Base-by-base conservation (phyloP, 2,888 invertebrate species). In the Idaea aversata region DNA sequence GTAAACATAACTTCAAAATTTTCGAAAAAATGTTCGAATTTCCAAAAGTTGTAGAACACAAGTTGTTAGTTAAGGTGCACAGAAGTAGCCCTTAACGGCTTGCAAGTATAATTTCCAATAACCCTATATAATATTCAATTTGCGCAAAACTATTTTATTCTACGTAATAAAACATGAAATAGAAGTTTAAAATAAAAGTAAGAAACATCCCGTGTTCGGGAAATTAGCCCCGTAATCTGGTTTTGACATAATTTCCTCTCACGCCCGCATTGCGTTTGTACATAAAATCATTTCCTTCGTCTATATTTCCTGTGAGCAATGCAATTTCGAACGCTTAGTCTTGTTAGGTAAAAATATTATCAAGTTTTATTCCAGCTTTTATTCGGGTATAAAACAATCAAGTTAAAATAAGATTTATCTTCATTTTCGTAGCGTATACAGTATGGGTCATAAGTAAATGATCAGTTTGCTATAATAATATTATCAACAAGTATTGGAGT, bases 171-270 rank as follows among this genome's bases (percentile, higher is more conserved):
- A 47, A 47, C 47, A 47, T 47, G 2, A 6, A 13, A 13, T 47
- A 7, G 47, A 47, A 47, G 47, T 47, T 47, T 47, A 47, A 25
- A 59, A 59, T 7, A 59, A 10, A 25, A 59, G 34, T 34, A 59
- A 25, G 59, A 34, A 59, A 59, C 59, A 7, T 13, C 10, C 34
- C 34, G 79, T 83, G 75, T 80, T 73, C 80, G 81, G 88, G 88
- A 90, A 87, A 90, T 90, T 87, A 89, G 83, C 82, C 81, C 72
- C 78, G 78, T 87, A 90, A 90, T 87, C 86, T 84, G 75, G 84
- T 89, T 84, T 83, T 85, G 84, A 84, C 78, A 87, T 84, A 79
- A 90, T 90, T 90, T 90, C 88, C 90, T 85, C 72, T 80, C 74
- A 72, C 75, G 77, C 76, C 78, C 73, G 75, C 72, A 74, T 74